Percentiles rank a stretch among this genome's conserved stretches.
These are phyloP conservation scores for Tiaroga cobitis DNA, from an alignment of 2,797 vertebrate species.

Conservation along the genomic window DNA sequence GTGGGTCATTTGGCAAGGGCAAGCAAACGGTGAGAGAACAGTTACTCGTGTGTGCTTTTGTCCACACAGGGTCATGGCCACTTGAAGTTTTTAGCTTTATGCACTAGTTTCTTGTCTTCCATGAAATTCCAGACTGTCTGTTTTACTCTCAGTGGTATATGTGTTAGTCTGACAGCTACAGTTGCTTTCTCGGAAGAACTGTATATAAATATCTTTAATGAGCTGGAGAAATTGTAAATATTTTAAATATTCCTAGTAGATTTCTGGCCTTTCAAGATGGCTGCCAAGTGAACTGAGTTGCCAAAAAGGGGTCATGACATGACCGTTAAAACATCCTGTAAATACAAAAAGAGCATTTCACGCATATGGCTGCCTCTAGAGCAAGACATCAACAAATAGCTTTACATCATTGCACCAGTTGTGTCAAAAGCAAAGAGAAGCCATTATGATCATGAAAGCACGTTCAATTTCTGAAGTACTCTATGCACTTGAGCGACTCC, in stretches of 20 bases:
- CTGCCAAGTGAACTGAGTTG: not conserved
- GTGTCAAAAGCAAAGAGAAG: not conserved
- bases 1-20: conserved; percentile 13
- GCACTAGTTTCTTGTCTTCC: not conserved
- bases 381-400: not conserved
- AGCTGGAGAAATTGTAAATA: not conserved
- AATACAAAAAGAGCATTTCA: not conserved
- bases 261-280: not conserved
- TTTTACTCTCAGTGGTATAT: not conserved
- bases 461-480: not conserved
- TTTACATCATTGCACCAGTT: not conserved
- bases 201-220: not conserved
- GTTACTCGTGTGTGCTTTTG: not conserved
- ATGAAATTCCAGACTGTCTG: not conserved
- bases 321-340: too few relatives aligned
- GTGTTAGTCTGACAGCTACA: not conserved
- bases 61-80: not conserved
- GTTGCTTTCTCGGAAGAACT: not conserved
- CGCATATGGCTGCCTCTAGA: not conserved
- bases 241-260: not conserved
- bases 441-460: not conserved
- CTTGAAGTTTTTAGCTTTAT: conserved; percentile 8
- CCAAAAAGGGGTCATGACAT: not conserved
- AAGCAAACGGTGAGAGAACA: conserved; percentile 4
- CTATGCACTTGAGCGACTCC: not conserved